Evolutionary conservation across 2,888 invertebrate species (phyloP), one percentile per base, ranked within the genome.

Genomic region (Fragum sueziense): DNA sequence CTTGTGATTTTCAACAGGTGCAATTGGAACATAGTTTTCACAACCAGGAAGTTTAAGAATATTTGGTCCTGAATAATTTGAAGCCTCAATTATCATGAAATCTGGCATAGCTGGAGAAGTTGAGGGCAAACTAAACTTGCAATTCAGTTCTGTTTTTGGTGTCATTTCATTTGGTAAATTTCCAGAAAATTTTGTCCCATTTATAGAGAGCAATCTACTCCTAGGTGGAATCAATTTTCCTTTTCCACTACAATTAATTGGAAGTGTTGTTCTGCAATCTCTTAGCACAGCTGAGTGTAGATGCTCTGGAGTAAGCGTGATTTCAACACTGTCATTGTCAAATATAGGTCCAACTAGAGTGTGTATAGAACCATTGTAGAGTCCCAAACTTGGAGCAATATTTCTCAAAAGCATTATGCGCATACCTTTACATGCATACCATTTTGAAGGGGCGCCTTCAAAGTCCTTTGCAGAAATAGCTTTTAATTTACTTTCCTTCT

Each of bases 11-110:
- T 52, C 52, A 7, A 52, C n/a, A 52, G 52, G 52, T 11, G 52
- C 52, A n/a, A 52, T 52, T 7, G 52, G 59, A 59, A 59, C 29
- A 27, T 59, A 59, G 29, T 27, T 29, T 59, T 59, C 59, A 59
- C 59, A 59, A 9, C 59, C 59, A 27, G 29, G 25, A 3, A 29
- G 59, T 59, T 59, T 59, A 27, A 59, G 20, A 59, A 59, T 59
- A 59, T 59, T 29, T 59, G 25, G 59, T 29, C 59, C 59, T n/a
- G 59, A 59, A 29, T 29, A 11, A 22, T 59, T 25, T 11, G 59
- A 29, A 6, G 59, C 29, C 7, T 59, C 59, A 59, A 29, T 59
- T 14, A 59, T 22, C 59, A 59, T 59, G 20, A 25, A 59, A 25
- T 27, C 59, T 9, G 59, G 59, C 59, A 11, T 59, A 59, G 29